Evolutionary conservation across 2,888 invertebrate genomes (phyloP).

Genomic region (Tuta absoluta): DNA sequence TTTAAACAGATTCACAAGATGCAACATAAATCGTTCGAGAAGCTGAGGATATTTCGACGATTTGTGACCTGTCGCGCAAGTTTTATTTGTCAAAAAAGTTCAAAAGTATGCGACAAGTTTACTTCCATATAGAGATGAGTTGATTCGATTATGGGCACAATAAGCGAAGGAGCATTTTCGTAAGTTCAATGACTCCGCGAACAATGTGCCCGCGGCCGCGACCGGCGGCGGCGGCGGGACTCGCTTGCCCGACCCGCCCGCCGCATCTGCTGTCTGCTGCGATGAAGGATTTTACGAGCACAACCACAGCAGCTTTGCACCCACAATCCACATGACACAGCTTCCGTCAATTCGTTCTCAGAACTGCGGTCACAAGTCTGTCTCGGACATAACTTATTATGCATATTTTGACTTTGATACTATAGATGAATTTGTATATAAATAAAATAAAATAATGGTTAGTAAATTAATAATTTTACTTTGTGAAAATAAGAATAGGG

Average conservation of each 20-base stretch:
- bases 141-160: constrained; percentile 79
- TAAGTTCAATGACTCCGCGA: constrained; percentile 74
- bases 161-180: constrained; percentile 75
- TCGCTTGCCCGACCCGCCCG: constrained; percentile 55
- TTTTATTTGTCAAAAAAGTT: constrained; percentile 65
- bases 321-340: constrained; percentile 15
- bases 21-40: constrained; percentile 39
- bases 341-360: constrained; percentile 18
- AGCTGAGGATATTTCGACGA: constrained; percentile 44
- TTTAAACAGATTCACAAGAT: constrained; percentile 16
- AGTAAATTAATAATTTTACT: too few relatives aligned
- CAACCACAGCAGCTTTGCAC: constrained; percentile 3
- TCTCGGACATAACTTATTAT: neutral
- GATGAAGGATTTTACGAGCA: constrained; percentile 62
- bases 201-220: constrained; percentile 66
- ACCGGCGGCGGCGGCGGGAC: constrained; percentile 43
- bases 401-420: neutral
- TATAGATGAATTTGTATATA: too few relatives aligned
- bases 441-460: too few relatives aligned
- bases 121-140: constrained; percentile 71
- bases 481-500: too few relatives aligned
- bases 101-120: constrained; percentile 61
- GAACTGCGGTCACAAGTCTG: constrained; percentile 16
- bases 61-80: constrained; percentile 51
- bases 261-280: constrained; percentile 46